Base-by-base conservation (phyloP, 2,113 vertebrate species). In the Glareola pratincola region DNA sequence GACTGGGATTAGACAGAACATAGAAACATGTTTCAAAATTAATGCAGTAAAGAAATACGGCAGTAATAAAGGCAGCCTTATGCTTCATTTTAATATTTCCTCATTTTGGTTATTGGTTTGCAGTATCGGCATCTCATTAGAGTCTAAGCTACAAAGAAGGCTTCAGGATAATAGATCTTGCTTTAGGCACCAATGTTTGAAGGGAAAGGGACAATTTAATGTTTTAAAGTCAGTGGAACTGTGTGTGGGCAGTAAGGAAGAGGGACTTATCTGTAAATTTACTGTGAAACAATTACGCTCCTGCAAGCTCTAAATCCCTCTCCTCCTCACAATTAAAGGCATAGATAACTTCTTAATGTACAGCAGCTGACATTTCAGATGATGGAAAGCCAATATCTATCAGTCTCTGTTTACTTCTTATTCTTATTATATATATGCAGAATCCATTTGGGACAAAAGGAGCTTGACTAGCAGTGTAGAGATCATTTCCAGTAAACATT, bases 291-390 rank as follows among this genome's bases (percentile, higher is more conserved):
- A 85, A 82, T 76, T 95, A 92, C 0, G 0, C 48, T 95, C 41
- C 80, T 95, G 69, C 10, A 88, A 91, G 81, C 77, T 79, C 45
- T 96, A 97, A 95, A 97, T 95, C 89, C 89, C 92, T 95, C 90
- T 91, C 90, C 77, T 69, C 60, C 94, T 94, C 74, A 91, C 92
- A 95, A 97, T 97, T 97, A 97, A 95, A 96, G 92, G 84, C 92
- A 80, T 92, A 96, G 91, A 91, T 97, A 97, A 96, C 86, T 87
- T 87, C 81, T 90, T 84, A 89, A 95, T 91, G 86, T 72, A 96
- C 62, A 90, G 86, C 50, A 88, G 74, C 48, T 88, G 95, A 94
- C 89, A 89, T 91, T 36, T 95, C 53, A 69, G 69, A 91, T 88
- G 94, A 96, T 75, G 82, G 86, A 95, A 95, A 92, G 81, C 71